These are phyloP conservation scores for Acrobeloides nanus DNA, from an alignment of 2,888 invertebrate genomes.

Conservation along the genomic window DNA sequence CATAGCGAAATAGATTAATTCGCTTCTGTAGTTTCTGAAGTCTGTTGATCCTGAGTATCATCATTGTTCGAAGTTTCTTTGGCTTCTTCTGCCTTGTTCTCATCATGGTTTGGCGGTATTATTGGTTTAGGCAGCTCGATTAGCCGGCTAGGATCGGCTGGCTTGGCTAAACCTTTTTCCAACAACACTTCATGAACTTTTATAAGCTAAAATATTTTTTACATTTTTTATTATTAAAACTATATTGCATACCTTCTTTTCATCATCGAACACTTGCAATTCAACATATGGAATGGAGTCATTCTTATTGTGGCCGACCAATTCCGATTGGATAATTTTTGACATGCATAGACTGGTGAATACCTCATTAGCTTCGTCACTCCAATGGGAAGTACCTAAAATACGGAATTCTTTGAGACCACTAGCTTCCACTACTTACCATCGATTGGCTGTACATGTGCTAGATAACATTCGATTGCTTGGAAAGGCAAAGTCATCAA, in stretches of 20 bases:
- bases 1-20: no score
- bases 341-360: slow-evolving; percentile 34
- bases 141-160: slow-evolving; percentile 51
- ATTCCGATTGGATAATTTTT: slow-evolving; percentile 39
- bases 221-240: neutral
- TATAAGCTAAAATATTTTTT: slow-evolving; percentile 30
- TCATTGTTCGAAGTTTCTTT: no score
- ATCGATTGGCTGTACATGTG: slow-evolving; percentile 73
- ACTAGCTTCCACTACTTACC: slow-evolving; percentile 59
- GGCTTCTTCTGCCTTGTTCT: no score
- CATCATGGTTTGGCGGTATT: no score
- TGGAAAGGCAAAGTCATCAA: slow-evolving; percentile 92
- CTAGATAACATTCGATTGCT: slow-evolving; percentile 85
- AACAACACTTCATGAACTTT: slow-evolving; percentile 40
- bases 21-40: no score
- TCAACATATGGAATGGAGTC: slow-evolving; percentile 49
- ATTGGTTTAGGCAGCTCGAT: no score
- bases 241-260: slow-evolving; percentile 20
- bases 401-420: neutral
- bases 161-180: slow-evolving; percentile 43
- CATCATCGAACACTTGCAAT: slow-evolving; percentile 28
- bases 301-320: slow-evolving; percentile 41
- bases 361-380: slow-evolving; percentile 33
- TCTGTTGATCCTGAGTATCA: no score
- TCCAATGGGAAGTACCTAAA: slow-evolving; percentile 42